Evolutionary conservation across 2,888 invertebrate species (phyloP).

Genomic region (Oasisia sp.): DNA sequence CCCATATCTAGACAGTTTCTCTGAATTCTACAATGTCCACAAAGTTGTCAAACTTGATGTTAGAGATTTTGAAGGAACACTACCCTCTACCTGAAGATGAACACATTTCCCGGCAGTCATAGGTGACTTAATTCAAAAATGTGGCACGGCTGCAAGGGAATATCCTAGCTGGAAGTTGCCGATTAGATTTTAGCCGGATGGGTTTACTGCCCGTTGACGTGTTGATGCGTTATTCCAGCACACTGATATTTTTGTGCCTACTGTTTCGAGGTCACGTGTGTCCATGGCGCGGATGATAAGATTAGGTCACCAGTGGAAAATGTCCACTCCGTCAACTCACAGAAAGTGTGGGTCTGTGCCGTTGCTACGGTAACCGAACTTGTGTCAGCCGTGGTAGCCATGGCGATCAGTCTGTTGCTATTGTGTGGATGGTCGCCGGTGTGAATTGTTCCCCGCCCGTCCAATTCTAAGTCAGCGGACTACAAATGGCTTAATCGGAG

Average conservation of each 20-base stretch:
- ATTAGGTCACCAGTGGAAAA: neutral
- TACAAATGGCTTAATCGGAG: neutral
- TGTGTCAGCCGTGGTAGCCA: neutral
- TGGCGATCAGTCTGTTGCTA: neutral
- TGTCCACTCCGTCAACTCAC: neutral
- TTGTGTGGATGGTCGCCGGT: neutral
- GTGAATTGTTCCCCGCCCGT: neutral
- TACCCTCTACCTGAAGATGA: neutral
- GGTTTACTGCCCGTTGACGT: neutral
- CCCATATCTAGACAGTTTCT: no score
- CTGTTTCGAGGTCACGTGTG: neutral
- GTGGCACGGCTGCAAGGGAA: neutral
- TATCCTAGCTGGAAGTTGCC: neutral
- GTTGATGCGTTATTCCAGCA: neutral
- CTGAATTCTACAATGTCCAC: no score
- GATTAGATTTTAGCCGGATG: constrained; percentile 1
- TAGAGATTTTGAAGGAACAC: neutral
- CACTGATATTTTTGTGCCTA: neutral
- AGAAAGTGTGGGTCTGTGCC: neutral
- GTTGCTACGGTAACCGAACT: neutral
- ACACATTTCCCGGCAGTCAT: neutral
- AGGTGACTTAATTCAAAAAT: neutral
- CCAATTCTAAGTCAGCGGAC: neutral
- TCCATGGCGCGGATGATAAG: neutral
- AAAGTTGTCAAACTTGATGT: neutral